These are phyloP conservation scores for Elymnias hypermnestra DNA, from an alignment of 1,140 invertebrate species.

Conservation along the genomic window DNA sequence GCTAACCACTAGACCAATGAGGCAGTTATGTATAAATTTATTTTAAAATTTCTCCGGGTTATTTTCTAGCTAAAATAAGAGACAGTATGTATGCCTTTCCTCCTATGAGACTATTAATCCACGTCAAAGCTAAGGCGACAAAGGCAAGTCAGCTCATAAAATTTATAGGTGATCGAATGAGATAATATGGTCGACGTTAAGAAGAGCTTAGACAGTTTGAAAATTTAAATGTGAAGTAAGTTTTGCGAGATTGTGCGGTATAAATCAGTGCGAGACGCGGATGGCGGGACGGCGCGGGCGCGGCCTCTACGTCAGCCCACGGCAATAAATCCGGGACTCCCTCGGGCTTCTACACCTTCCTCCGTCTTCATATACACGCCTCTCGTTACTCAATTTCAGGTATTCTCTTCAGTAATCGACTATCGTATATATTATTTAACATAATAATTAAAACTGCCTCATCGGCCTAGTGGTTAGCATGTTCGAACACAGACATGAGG, in stretches of 20 bases:
- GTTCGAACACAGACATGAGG: no score
- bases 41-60: no score
- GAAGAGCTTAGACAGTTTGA: slow-evolving; percentile 73
- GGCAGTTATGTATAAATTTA: no score
- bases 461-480: no score
- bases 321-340: slow-evolving; percentile 70
- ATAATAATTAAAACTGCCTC: no score
- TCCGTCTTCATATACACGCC: slow-evolving; percentile 48
- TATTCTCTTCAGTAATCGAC: slow-evolving; percentile 8
- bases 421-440: no score
- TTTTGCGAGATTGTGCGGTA: slow-evolving; percentile 73
- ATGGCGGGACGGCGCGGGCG: slow-evolving; percentile 30
- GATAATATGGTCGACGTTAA: slow-evolving; percentile 74
- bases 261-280: slow-evolving; percentile 63
- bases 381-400: slow-evolving; percentile 13
- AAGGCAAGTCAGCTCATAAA: slow-evolving; percentile 71
- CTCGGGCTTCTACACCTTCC: slow-evolving; percentile 58
- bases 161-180: slow-evolving; percentile 75
- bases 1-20: no score
- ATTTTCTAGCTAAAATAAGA: no score
- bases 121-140: slow-evolving; percentile 60
- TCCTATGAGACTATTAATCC: slow-evolving; percentile 58
- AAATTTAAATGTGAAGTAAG: slow-evolving; percentile 77
- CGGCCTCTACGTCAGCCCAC: slow-evolving; percentile 36
- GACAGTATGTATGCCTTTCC: slow-evolving; percentile 25